Percentiles rank a stretch among this genome's conserved stretches.
Evolutionary conservation across 2,113 vertebrate species (phyloP).

Genomic region (Gopherus flavomarginatus): DNA sequence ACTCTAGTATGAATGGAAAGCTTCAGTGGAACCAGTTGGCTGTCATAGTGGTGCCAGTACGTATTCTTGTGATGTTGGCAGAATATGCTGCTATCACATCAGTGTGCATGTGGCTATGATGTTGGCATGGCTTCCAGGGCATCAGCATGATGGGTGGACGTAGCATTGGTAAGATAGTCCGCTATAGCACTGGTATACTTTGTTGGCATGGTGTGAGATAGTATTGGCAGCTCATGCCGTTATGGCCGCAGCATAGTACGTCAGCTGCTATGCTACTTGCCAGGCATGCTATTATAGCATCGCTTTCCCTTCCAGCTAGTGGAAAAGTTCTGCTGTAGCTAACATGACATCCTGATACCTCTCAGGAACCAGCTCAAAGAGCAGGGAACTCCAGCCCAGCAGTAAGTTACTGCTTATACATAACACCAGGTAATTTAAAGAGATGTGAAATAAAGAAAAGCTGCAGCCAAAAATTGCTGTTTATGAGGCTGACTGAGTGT

Average conservation of each 20-base stretch:
- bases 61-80: neutral
- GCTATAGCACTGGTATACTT: neutral
- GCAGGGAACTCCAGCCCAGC: neutral
- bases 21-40: neutral
- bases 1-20: neutral
- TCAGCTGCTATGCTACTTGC: neutral
- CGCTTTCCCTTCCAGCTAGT: neutral
- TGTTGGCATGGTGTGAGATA: neutral
- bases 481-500: neutral
- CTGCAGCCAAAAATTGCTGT: fast-evolving
- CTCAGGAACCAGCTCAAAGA: slow-evolving; percentile 1
- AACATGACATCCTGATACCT: slow-evolving; percentile 21
- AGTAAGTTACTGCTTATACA: neutral
- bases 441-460: neutral
- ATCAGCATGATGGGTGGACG: neutral
- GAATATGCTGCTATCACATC: neutral
- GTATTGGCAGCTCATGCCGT: neutral
- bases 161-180: neutral
- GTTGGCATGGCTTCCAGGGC: neutral
- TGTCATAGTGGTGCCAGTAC: neutral
- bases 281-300: neutral
- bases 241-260: no score
- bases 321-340: slow-evolving; percentile 3
- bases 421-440: neutral
- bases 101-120: neutral